Evolutionary conservation across 1,140 invertebrate genomes (phyloP).

Genomic region (Scaptomyza graminum): DNA sequence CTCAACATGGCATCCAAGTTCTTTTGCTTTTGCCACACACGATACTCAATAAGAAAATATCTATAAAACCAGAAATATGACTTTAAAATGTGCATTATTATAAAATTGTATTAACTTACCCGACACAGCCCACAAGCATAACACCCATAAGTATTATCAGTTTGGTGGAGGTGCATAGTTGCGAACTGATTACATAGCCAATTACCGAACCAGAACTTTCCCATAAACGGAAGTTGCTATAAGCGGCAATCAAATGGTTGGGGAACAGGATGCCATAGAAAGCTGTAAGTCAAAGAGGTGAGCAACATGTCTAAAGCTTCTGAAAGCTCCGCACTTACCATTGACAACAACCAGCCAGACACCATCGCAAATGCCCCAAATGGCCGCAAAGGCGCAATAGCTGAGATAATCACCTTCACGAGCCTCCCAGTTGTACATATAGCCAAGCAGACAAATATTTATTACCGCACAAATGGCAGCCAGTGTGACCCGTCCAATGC

Average conservation of each 20-base stretch:
- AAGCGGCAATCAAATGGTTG: slow-evolving; percentile 94
- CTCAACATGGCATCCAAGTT: slow-evolving; percentile 72
- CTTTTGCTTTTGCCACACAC: slow-evolving; percentile 77
- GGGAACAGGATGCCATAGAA: slow-evolving; percentile 95
- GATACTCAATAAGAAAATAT: slow-evolving; percentile 75
- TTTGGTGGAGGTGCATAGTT: slow-evolving; percentile 91
- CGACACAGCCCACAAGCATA: slow-evolving; percentile 89
- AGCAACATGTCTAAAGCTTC: background rate
- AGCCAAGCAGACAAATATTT: slow-evolving; percentile 88
- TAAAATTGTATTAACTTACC: slow-evolving; percentile 85
- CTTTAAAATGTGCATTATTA: background rate
- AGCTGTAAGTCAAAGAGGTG: slow-evolving; percentile 85
- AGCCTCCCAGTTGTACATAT: slow-evolving; percentile 90
- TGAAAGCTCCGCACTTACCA: slow-evolving; percentile 86
- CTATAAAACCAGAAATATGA: slow-evolving; percentile 24
- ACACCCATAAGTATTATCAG: slow-evolving; percentile 90
- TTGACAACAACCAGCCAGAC: slow-evolving; percentile 98
- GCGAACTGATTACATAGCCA: slow-evolving; percentile 91
- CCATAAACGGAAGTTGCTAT: slow-evolving; percentile 96
- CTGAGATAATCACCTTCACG: slow-evolving; percentile 88
- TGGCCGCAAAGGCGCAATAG: slow-evolving; percentile 93
- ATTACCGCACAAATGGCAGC: slow-evolving; percentile 91
- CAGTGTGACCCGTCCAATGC: slow-evolving; percentile 88
- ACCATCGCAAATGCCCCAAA: slow-evolving; percentile 96
- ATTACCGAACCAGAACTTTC: slow-evolving; percentile 95